phyloP scores from a whole-genome alignment of 1,140 invertebrate genomes.

The Drosophila truncata region DNA sequence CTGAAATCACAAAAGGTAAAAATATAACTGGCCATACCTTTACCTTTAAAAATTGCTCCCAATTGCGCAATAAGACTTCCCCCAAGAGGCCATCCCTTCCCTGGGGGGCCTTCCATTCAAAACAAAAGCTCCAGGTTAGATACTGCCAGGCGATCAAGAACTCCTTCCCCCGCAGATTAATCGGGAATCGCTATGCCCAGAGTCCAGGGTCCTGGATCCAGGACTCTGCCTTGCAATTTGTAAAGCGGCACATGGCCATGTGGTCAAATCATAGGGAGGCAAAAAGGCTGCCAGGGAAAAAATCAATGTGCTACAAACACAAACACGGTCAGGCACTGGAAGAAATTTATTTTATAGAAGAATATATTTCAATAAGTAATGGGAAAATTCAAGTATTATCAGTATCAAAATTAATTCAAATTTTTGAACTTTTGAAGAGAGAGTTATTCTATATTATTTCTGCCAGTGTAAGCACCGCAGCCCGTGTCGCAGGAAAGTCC shows the following conservation, averaged over 20 bases:
- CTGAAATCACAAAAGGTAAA: conserved; percentile 11
- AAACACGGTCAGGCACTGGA: conserved; percentile 18
- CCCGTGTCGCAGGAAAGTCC: conserved; percentile 27
- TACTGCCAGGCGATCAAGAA: conserved; percentile 22
- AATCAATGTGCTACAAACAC: conserved; percentile 65
- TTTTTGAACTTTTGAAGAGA: no score
- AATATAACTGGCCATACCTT: conserved; percentile 9
- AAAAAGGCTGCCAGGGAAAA: conserved; percentile 54
- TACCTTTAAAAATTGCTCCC: conserved; percentile 17
- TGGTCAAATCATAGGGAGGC: conserved; percentile 57
- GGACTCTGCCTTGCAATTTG: conserved; percentile 51
- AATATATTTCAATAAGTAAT: no score
- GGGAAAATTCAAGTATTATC: no score
- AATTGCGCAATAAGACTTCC: conserved; percentile 29
- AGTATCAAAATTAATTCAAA: no score
- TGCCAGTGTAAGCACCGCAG: conserved; percentile 21
- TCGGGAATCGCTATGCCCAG: conserved; percentile 13
- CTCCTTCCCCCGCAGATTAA: conserved; percentile 26
- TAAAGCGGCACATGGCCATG: conserved; percentile 61
- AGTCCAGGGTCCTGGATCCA: no score
- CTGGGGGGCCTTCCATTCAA: conserved; percentile 16
- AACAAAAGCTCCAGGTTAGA: conserved; percentile 25
- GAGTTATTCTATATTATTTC: background rate
- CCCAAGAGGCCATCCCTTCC: conserved; percentile 7
- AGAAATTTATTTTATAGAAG: background rate